phyloP scores from a whole-genome alignment of 2,113 vertebrate genomes.

The Emydocephalus ijimae region DNA sequence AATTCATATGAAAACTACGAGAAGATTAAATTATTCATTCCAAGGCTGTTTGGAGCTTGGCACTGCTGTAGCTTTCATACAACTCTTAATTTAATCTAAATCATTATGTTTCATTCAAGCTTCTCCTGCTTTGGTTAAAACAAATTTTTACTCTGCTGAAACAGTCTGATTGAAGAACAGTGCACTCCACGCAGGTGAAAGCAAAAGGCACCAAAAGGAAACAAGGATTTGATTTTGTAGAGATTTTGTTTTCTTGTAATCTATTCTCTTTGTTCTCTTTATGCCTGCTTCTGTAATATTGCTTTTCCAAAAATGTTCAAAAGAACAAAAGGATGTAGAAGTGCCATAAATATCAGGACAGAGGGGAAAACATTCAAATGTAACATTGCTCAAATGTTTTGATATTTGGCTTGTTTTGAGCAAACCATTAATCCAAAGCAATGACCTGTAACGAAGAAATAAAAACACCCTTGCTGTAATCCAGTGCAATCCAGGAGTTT shows the following conservation, averaged over 20 bases:
- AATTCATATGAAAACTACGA: constrained; percentile 22
- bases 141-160: background rate
- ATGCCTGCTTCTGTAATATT: background rate
- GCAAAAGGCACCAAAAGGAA: background rate
- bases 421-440: background rate
- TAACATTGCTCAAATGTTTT: background rate
- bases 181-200: background rate
- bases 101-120: constrained; percentile 12
- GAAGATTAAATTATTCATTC: constrained; percentile 26
- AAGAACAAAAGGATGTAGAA: background rate
- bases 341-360: background rate
- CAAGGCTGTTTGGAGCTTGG: background rate
- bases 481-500: background rate
- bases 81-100: constrained; percentile 10
- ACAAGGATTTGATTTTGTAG: background rate
- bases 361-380: background rate
- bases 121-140: background rate
- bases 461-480: background rate
- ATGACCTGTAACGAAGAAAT: background rate
- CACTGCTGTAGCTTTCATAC: constrained; percentile 5
- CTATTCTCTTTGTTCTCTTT: background rate
- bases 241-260: background rate
- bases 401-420: background rate
- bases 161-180: background rate
- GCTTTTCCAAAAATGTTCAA: background rate